phyloP scores from a whole-genome alignment of 2,113 vertebrate genomes.

The Cisticola juncidis region DNA sequence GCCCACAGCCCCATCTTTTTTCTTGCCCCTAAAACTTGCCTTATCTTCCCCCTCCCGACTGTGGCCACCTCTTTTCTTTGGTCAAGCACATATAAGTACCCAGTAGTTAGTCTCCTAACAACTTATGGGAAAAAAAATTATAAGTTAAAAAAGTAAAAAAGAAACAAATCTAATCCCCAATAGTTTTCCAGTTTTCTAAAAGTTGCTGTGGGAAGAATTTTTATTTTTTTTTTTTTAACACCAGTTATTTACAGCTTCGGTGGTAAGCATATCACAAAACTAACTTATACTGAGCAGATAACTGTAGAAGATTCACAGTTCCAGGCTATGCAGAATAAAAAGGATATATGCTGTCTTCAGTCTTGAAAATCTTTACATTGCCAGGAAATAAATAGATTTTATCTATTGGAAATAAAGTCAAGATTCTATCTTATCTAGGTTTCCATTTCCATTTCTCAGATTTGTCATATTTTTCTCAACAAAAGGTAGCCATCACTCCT shows the following conservation, averaged over 20 bases:
- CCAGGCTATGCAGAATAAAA: not conserved
- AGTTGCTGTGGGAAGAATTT: not conserved
- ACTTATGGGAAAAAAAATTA: no score
- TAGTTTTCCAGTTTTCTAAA: not conserved
- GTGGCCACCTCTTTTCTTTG: no score
- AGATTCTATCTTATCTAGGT: not conserved
- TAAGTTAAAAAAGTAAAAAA: no score
- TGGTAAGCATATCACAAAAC: not conserved
- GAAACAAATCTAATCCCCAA: no score
- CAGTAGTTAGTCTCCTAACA: no score
- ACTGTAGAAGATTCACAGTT: not conserved
- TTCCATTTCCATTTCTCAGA: conserved; percentile 10
- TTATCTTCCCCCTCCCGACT: no score
- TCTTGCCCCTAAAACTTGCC: no score
- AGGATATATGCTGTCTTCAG: not conserved
- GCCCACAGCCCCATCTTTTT: no score
- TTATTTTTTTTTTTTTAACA: not conserved
- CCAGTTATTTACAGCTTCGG: not conserved
- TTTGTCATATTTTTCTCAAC: not conserved
- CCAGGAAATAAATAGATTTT: not conserved
- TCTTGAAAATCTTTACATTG: not conserved
- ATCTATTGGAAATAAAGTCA: not conserved
- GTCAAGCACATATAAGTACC: no score
- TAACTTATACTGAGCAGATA: not conserved
- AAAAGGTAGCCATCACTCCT: not conserved